phyloP scores from a whole-genome alignment of 2,888 invertebrate genomes.

The Exocentrus adspersus region DNA sequence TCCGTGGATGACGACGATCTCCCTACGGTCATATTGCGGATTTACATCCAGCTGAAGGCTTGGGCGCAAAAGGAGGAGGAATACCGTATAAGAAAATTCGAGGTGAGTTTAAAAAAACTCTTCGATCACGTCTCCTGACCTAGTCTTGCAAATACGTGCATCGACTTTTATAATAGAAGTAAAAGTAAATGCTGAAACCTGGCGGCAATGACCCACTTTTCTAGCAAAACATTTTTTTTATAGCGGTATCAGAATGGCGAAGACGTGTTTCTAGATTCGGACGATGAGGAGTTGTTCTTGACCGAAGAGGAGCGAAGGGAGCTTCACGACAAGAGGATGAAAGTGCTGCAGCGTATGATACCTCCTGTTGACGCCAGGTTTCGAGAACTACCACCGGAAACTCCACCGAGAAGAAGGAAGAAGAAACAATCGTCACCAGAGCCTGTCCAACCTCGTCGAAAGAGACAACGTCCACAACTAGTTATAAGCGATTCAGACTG shows the following conservation, averaged over 20 bases:
- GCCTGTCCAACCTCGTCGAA: not conserved
- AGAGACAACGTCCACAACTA: not conserved
- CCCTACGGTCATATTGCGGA: slow-evolving; percentile 10
- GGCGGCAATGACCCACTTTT: no score
- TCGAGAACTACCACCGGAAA: slow-evolving; percentile 11
- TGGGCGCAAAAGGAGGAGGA: slow-evolving; percentile 28
- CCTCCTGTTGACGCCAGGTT: not conserved
- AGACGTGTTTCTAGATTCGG: slow-evolving; percentile 29
- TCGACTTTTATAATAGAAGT: no score
- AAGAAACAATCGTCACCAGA: not conserved
- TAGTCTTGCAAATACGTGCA: no score
- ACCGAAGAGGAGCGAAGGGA: slow-evolving; percentile 17
- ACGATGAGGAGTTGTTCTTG: slow-evolving; percentile 34
- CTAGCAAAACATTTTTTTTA: not conserved
- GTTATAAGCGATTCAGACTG: not conserved
- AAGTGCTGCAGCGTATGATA: slow-evolving; percentile 30
- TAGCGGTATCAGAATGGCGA: slow-evolving; percentile 31
- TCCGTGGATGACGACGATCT: slow-evolving; percentile 20
- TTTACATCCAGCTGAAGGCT: slow-evolving; percentile 15
- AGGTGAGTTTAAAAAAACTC: slow-evolving; percentile 32
- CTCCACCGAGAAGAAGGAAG: not conserved
- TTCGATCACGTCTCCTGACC: no score
- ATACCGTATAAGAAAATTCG: slow-evolving; percentile 24
- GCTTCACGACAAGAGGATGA: slow-evolving; percentile 19
- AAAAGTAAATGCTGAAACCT: not conserved